Evolutionary conservation across 1,140 invertebrate genomes (phyloP), one percentile per base, ranked within the genome.

Genomic region (Temnothorax longispinosus): DNA sequence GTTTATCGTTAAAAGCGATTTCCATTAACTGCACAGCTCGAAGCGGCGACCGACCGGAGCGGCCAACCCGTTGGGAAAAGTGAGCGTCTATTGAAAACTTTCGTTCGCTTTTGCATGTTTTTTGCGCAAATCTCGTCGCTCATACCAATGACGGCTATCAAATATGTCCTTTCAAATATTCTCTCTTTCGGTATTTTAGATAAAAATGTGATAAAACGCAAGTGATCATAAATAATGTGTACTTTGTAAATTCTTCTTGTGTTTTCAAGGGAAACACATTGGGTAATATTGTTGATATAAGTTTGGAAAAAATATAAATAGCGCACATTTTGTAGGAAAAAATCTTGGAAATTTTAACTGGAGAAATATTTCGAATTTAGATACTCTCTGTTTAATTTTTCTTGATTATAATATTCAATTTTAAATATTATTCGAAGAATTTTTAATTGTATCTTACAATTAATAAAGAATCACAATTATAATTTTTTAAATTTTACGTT

Each of bases 1-100:
- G 80, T 84, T 72, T 71, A 80, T 81, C 65, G 58, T 62, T 69
- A 80, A 71, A 81, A 81, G 77, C 58, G 77, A 86, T 71, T 86
- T 86, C 85, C 67, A 82, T 87, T 74, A 64, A 71, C 77, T 72
- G 58, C 69, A 82, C 69, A 82, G 71, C 58, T 82, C 58, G 32
- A n/a, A 64, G 10, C 27, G 32, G 44, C 32, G n/a, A 62, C 21
- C 47, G 78, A 71, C 18, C 13, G 58, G 18, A 65, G 21, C 50
- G 77, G 15, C 50, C 64, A 38, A 75, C 44, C 69, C 50, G 21
- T 15, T 44, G 35, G 18, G 18, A 88, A 87, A 87, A 60, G 44
- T 71, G 35, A 7, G 27, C 21, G 27, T 52, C 41, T 35, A 76
- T 76, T 50, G 72, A 50, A 56, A 87, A 64, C 50, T 71, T 85